Base-by-base conservation (phyloP, 2,888 invertebrate genomes). In the Harpalus rufipes region DNA sequence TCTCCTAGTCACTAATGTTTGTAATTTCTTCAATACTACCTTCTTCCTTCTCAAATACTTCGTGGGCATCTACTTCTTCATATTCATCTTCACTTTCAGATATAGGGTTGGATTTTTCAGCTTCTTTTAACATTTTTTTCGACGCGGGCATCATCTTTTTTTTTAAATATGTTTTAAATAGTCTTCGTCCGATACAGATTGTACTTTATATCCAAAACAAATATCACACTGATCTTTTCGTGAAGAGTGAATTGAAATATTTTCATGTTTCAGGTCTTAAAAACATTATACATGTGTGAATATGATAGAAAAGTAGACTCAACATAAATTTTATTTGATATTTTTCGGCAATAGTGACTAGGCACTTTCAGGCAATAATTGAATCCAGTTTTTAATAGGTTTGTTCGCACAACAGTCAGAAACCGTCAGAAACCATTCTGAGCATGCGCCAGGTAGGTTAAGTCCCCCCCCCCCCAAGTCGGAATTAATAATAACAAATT, bases 221-320 rank as follows among this genome's bases (percentile, higher is more conserved):
- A 63, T 39, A 21, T 85, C 85, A 12, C 84, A 85, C 51, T 85
- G 85, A 59, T 85, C 74, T 61, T 85, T 85, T 32, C 85, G 25
- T 59, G 78, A 61, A 10, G 76, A 51, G 63, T 85, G 85, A 21
- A 83, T 85, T 21, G 58, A 51, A 32, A 76, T 61, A 18, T 79
- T 74, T 68, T 76, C 25, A 14, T 39, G 58, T 79, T 76, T 18
- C 14, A 76, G 12, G 32, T 44, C 78, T 65, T 32, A 44, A 14
- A 81, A 12, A 81, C 16, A n/a, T 12, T 5, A 65, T 81, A 18
- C 81, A 74, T 21, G 65, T 81, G 81, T 6, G 32, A 41, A 14
- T 51, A 12, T 8, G 44, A 51, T 12, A 8, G n/a, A 59, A 59
- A 59, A 59, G 59, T 59, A 59, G 59, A 59, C n/a, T 59, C 59